Base-by-base conservation (phyloP, 1,140 invertebrate species). In the Atta cephalotes region DNA sequence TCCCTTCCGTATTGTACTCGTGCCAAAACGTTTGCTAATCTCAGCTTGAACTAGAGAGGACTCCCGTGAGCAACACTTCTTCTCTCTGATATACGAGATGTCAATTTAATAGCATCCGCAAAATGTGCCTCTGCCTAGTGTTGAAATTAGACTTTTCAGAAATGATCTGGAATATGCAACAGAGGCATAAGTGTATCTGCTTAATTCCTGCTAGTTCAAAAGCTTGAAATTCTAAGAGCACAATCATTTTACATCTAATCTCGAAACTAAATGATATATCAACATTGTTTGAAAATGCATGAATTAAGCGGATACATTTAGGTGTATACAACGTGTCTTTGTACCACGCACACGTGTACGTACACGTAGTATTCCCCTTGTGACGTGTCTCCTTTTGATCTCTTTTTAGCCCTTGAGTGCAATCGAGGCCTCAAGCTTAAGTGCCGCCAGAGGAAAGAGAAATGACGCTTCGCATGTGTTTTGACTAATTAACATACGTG, bases 401-500 rank as follows among this genome's bases (percentile, higher is more conserved):
- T 88, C 91, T 92, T 92, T 92, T 88, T 91, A 91, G 86, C 84
- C 89, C 85, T 89, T 85, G 90, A 89, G 86, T 88, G 89, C 81
- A 85, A 92, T 88, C 70, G 89, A 90, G 89, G 71, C 58, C 51
- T 51, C 63, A 45, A 78, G 63, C 76, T 88, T 77, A 85, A 90
- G 87, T 72, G 78, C 74, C 78, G 65, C 56, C 39, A n/a, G 53
- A 14, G 28, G 28, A 39, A 49, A 74, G 25, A 62, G 53, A 14
- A 88, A 89, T 78, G 88, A 92, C 89, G 88, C 91, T 92, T 93
- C 92, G 93, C 93, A 93, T 90, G 92, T 93, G 92, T 94, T 93
- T 92, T 86, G 90, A 92, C 93, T 94, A 94, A 94, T 94, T 94
- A 94, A 93, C 94, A 94, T 94, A 94, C 93, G 92, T 92, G 93